A percentile compares a stretch with the other conserved stretches of the same genome.
Evolutionary conservation across 2,888 invertebrate species (phyloP).

Genomic region (Aphidoletes aphidimyza): DNA sequence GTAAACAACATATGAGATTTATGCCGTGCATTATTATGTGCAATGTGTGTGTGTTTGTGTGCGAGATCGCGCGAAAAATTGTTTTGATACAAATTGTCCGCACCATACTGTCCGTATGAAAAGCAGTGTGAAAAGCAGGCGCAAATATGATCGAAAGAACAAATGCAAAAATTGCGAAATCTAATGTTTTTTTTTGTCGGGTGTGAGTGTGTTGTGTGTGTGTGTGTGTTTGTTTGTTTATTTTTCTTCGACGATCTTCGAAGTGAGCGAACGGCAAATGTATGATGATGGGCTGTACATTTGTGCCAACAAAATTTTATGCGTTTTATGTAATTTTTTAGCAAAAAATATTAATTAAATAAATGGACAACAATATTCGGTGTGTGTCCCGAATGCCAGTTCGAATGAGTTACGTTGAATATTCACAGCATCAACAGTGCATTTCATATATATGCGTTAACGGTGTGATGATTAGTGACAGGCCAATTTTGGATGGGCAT

Average conservation of each 20-base stretch:
- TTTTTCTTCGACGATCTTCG: neutral
- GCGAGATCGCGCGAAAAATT: neutral
- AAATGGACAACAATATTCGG: neutral
- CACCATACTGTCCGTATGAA: too few species aligned
- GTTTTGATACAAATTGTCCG: neutral
- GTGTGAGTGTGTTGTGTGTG: neutral
- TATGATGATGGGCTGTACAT: too few species aligned
- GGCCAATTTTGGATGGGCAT: neutral
- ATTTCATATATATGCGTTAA: neutral
- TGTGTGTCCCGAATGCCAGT: neutral
- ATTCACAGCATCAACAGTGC: neutral
- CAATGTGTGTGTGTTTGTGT: too few species aligned
- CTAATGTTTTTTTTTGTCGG: neutral
- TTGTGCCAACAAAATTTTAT: neutral
- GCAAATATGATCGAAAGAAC: slow-evolving; percentile 27
- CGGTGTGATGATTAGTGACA: slow-evolving; percentile 19
- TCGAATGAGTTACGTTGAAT: neutral
- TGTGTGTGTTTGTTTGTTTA: neutral
- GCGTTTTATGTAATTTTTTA: neutral
- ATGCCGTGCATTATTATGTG: too few species aligned
- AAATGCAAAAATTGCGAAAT: slow-evolving; percentile 17
- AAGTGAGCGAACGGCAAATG: neutral
- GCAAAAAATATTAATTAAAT: slow-evolving; percentile 21
- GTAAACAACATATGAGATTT: slow-evolving; percentile 7
- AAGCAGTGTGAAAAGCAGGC: too few species aligned